Base-by-base conservation (phyloP, 2,113 vertebrate genomes). In the Urocitellus parryii region DNA sequence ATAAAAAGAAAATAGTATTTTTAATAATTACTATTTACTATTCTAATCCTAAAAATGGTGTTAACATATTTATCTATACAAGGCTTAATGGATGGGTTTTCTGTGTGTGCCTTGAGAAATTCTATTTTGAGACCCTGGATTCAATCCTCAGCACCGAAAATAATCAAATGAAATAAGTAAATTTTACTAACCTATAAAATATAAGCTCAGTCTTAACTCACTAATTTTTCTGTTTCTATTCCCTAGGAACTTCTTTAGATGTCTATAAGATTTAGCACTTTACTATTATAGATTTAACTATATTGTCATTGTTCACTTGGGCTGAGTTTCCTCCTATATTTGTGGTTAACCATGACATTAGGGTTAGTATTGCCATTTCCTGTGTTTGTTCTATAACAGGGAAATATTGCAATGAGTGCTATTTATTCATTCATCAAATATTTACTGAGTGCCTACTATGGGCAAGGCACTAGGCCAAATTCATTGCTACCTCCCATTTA, bases 361-460 rank as follows among this genome's bases (percentile, higher is more conserved):
- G 32, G 42, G 63, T 1, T 56, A 73, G 18, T 77, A 56, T 58
- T 79, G n/a, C 39, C n/a, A 92, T 90, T 92, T 97, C 68, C 77
- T 83, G 16, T 37, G 16, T 67, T 86, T 96, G 16, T 70, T 92
- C 42, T 79, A 56, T 51, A 51, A 12, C 16, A 76, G 58, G 24
- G 12, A 2, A 29, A 20, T 88, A 14, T 27, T 84, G 70, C 27
- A 88, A 8, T 56, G 27, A 76, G 48, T 76, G 13, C 18, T 96
- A 20, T 76, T 89, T 39, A 81, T 83, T 77, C 32, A 68, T 56
- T 92, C 22, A 67, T 92, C 12, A 88, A 94, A 92, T 94, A 97
- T 95, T 94, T 70, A 87, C 45, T 37, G 27, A 90, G 25, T 65
- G 17, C 20, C 42, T 94, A 61, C 29, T 45, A 24, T 58, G 34